Evolutionary conservation across 2,113 vertebrate species (phyloP), one percentile per base, ranked within the genome.

Genomic region (Oxyura jamaicensis): DNA sequence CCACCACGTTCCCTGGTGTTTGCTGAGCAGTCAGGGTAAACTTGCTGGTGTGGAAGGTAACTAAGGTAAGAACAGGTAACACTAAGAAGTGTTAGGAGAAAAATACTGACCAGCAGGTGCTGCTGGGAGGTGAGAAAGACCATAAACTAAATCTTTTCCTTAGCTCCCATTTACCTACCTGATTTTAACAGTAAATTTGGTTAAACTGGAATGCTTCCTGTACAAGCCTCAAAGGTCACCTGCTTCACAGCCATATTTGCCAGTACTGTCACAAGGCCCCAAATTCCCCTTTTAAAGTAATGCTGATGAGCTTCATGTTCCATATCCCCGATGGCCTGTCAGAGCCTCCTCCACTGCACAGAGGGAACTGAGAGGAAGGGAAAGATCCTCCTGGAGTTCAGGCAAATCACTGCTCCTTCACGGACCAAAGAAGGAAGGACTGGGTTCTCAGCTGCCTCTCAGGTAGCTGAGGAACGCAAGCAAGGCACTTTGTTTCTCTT

Each of bases 281-380:
- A 22, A 22, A 75, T 50, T 84, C 16, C 44, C 46, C 63, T 62
- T n/a, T 39, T 20, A 10, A 63, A 67, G 31, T 31, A 26, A 56
- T 1, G 17, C 13, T 41, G 36, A 48, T 53, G 11, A 56, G 26
- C 63, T 92, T 88, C 81, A 48, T 55, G 36, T 71, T 67, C 26
- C 31, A 23, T 0, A 1, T 66, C 60, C 31, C 16, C 1, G 4
- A 2, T 26, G 50, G 56, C 25, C n/a, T 39, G 19, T 18, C 41
- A 39, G 28, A 77, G 35, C 41, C 42, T 76, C 14, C 36, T 18
- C 19, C 36, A 35, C 28, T 0, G 1, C 5, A 15, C 0, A 42
- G 25, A 68, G 19, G 28, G 63, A 42, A 66, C 39, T 66, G 63
- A 29, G 6, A 4, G 22, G 39, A 84, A 52, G 76, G 36, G 7